Evolutionary conservation across 2,113 vertebrate species (phyloP), one percentile per base, ranked within the genome.

Genomic region (Xenopus tropicalis): DNA sequence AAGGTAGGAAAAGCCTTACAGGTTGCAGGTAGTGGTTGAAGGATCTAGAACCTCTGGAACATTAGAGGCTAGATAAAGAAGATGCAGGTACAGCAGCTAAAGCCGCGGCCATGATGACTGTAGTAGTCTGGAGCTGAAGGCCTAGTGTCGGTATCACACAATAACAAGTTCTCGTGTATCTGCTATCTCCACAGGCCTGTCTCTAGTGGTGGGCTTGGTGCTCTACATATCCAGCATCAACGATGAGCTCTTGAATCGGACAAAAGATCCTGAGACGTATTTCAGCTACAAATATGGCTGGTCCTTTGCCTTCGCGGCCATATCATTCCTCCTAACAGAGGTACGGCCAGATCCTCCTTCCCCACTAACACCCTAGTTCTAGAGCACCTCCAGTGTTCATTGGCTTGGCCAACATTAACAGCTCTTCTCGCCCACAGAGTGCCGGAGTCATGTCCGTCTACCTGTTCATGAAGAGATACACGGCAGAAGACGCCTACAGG

Each of bases 191-290:
- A 3, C 83, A 97, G 95, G 95, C 81, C 89, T 97, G 66, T 94
- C 94, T 0, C 85, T 97, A 69, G 94, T 97, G 13, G 95, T 96
- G 57, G 94, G 95, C 52, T 87, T 96, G 75, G 95, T 97, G 54
- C 85, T 97, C 71, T 97, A 97, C 85, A 96, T 97, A 82, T 97
- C 95, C 82, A 96, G 92, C 82, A 95, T 97, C 42, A 97, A 94
- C 0, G 95, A 97, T 0, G 95, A 97, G 86, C 92, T 97, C 89
- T 76, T 96, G 72, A 96, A 95, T 85, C 87, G 93, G 80, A 95
- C 95, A 66, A 95, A 93, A 83, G 90, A 90, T 51, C 92, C 92
- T 0, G 94, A 96, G 61, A 90, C 93, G 0, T 96, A 94, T 83
- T 95, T 97, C 88, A 95, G 87, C 82, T 97, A 96, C 85, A 93